These are phyloP conservation scores for Andricus grossulariae DNA, from an alignment of 1,140 invertebrate genomes.

Conservation along the genomic window DNA sequence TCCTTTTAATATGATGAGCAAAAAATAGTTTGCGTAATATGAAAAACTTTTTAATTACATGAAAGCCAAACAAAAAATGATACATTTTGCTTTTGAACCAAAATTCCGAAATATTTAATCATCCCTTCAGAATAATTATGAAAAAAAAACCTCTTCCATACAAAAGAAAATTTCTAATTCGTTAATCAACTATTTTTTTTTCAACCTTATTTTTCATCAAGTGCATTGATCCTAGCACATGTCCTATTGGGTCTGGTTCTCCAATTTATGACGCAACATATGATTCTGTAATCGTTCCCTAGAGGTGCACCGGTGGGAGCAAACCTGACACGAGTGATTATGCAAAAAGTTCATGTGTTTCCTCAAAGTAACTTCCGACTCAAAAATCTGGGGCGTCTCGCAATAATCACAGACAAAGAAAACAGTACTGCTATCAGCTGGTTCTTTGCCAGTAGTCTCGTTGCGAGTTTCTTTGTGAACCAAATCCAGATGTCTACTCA, in stretches of 20 bases:
- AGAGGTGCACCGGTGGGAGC: slow-evolving; percentile 38
- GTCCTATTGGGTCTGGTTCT: slow-evolving; percentile 1
- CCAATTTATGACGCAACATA: neutral
- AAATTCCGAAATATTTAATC: too few species aligned
- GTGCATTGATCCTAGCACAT: neutral
- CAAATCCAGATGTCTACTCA: neutral
- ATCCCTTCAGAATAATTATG: too few species aligned
- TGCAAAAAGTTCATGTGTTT: slow-evolving; percentile 43
- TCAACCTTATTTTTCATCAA: neutral
- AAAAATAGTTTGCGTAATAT: too few species aligned
- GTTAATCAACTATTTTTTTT: too few species aligned
- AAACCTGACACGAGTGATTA: slow-evolving; percentile 39
- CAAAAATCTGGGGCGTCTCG: slow-evolving; percentile 31
- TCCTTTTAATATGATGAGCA: too few species aligned
- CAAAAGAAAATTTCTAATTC: too few species aligned
- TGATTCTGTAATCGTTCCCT: slow-evolving; percentile 25
- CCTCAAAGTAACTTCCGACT: slow-evolving; percentile 21
- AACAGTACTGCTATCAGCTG: neutral
- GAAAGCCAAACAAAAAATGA: too few species aligned
- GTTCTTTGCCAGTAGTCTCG: neutral
- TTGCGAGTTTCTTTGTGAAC: neutral
- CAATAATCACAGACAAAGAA: slow-evolving; percentile 48
- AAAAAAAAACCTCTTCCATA: too few species aligned
- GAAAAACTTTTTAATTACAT: too few species aligned
- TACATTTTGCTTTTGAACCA: too few species aligned